Base-by-base conservation (phyloP, 2,888 invertebrate genomes). In the Oxystoma pomonae region DNA sequence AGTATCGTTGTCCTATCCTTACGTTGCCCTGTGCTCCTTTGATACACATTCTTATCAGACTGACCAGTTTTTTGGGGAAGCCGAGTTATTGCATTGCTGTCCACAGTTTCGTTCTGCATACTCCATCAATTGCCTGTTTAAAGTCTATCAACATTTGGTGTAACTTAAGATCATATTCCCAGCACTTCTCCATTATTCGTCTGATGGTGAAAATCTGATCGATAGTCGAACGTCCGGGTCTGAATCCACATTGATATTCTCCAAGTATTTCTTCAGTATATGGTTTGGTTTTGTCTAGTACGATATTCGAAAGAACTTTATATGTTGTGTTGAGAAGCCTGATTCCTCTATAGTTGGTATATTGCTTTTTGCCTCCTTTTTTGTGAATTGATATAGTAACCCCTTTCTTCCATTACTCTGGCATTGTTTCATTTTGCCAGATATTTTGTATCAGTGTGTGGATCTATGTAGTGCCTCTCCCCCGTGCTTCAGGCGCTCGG, bases 201-300 rank as follows among this genome's bases (percentile, higher is more conserved):
- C 50, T 50, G n/a, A 12, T 50, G n/a, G 50, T 50, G 50, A 50
- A 50, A 50, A 50, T 12, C n/a, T n/a, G 9, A 9, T 50, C 50
- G 12, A 50, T 12, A 12, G n/a, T 50, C n/a, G 50, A 50, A 50
- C 50, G 50, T 50, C 50, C 50, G n/a, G 50, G 9, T 50, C 50
- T 50, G 50, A 50, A 50, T 50, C 50, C n/a, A 50, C 50, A 50
- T 50, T 50, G 50, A 50, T 50, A 50, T 9, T 50, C 50, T 9
- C n/a, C 50, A 50, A 50, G 50, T 50, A n/a, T 50, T 50, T 50
- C 50, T 50, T 50, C 50, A 50, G 50, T 50, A 50, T 50, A 50
- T 50, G 50, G 50, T 50, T 50, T 50, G 50, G 50, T 50, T 50
- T 50, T 50, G 9, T 50, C 50, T n/a, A 50, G 12, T 50, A 50